These are phyloP conservation scores for Zaprionus gabonicus DNA, from an alignment of 1,140 invertebrate genomes.

Conservation along the genomic window DNA sequence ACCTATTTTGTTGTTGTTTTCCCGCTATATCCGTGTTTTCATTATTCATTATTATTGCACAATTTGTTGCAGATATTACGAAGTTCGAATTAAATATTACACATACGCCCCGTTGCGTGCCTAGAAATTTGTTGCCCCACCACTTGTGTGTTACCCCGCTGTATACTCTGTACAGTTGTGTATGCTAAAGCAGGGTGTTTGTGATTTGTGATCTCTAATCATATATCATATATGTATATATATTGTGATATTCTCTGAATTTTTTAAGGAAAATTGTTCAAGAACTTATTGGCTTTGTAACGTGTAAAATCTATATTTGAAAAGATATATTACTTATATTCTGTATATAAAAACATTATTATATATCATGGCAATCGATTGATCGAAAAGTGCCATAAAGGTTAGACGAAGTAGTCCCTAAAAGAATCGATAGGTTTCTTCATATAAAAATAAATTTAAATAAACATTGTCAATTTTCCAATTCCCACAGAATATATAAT, in stretches of 20 bases:
- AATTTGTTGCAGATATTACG: neutral
- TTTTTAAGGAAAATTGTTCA: too few species aligned
- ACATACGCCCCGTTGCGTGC: slow-evolving; percentile 15
- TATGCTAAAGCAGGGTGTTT: neutral
- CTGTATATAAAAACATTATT: neutral
- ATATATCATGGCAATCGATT: neutral
- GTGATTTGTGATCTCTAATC: too few species aligned
- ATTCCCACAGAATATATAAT: too few species aligned
- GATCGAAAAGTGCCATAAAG: too few species aligned
- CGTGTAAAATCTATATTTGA: neutral
- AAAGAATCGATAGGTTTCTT: too few species aligned
- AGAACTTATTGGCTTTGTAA: neutral
- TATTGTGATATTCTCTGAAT: too few species aligned
- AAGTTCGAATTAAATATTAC: slow-evolving; percentile 16
- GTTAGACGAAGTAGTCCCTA: too few species aligned
- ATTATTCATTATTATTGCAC: slow-evolving; percentile 7
- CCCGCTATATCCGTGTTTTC: neutral
- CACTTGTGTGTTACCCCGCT: neutral
- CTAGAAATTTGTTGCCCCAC: neutral
- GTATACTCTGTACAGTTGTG: neutral
- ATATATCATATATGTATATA: too few species aligned
- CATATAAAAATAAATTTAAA: too few species aligned
- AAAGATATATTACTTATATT: neutral
- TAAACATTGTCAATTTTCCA: too few species aligned
- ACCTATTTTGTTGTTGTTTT: neutral